Conservation (phyloP, 2,797 vertebrate genomes). For the Crotalus adamanteus region DNA sequence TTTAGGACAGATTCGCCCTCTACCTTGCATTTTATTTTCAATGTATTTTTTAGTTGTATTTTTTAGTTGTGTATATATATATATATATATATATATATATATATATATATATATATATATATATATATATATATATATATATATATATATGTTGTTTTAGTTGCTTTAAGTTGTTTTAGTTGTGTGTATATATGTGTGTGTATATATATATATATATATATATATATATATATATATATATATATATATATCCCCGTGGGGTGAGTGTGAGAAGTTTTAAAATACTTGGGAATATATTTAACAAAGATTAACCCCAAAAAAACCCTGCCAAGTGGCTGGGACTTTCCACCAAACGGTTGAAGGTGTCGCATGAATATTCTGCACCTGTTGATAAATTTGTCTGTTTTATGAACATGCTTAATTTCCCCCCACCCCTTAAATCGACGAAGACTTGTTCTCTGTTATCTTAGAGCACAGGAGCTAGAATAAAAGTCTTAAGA, state of each 20-base stretch:
- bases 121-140: too few relatives aligned
- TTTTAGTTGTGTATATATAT: too few relatives aligned
- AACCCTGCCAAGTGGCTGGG: not conserved
- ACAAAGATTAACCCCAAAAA: not conserved
- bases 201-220: too few relatives aligned
- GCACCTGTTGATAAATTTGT: not conserved
- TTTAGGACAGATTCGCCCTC: not conserved
- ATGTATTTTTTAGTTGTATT: too few relatives aligned
- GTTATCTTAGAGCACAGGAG: not conserved
- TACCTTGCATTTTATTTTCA: not conserved
- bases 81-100: too few relatives aligned
- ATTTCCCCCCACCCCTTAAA: not conserved
- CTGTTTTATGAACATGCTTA: not conserved
- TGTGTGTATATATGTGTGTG: too few relatives aligned
- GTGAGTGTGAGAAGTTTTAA: too few relatives aligned
- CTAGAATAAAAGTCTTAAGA: not conserved
- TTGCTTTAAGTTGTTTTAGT: too few relatives aligned
- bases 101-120: too few relatives aligned
- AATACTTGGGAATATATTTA: not conserved
- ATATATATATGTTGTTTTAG: too few relatives aligned
- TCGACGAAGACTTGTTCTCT: not conserved
- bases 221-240: too few relatives aligned
- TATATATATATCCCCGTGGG: too few relatives aligned
- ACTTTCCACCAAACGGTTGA: not conserved
- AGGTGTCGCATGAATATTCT: not conserved